Evolutionary conservation across 2,797 vertebrate genomes (phyloP), one percentile per base, ranked within the genome.

Genomic region (Erethizon dorsatum): DNA sequence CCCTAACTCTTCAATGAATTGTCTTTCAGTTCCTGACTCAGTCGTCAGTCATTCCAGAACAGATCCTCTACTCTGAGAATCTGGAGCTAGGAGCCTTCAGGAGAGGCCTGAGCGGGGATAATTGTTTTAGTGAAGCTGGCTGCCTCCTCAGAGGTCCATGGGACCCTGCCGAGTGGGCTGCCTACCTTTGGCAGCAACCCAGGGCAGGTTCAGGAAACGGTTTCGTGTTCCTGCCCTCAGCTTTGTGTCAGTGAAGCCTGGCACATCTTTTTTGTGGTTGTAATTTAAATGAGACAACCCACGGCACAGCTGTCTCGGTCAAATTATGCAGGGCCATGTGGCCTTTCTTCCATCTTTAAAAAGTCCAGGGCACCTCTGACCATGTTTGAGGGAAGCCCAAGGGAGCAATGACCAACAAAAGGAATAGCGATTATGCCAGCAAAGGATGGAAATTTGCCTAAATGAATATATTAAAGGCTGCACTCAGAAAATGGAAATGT

Each of bases 381-480:
- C 94, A 87, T 94, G 96, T 98, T 98, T 97, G 97, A 97, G 88
- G 96, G 86, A 97, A 96, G 90, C 97, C 97, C 97, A 94, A 26
- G 97, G 98, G 97, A 97, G 89, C 95, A 95, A 96, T 97, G 97
- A 94, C 96, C 97, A 97, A 97, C 95, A 97, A 97, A 98, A 97
- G 95, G 89, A 94, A 96, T 92, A 92, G 71, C 61, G 89, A 97
- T 91, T 96, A 88, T 0, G 6, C 93, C 93, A 95, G 0, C 0
- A 95, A 88, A 97, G 94, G 91, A 84, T 95, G 96, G 96, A 97
- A 96, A 97, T 97, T 96, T 94, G 96, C 97, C 96, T 97, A 97
- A 98, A 95, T 95, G 97, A 97, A 97, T 97, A 96, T 94, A 96
- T 97, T 98, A 97, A 94, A 91, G 93, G 96, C 79, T 89, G 88